Conservation (phyloP, 1,140 invertebrate species). For the Belonocnema kinseyi region DNA sequence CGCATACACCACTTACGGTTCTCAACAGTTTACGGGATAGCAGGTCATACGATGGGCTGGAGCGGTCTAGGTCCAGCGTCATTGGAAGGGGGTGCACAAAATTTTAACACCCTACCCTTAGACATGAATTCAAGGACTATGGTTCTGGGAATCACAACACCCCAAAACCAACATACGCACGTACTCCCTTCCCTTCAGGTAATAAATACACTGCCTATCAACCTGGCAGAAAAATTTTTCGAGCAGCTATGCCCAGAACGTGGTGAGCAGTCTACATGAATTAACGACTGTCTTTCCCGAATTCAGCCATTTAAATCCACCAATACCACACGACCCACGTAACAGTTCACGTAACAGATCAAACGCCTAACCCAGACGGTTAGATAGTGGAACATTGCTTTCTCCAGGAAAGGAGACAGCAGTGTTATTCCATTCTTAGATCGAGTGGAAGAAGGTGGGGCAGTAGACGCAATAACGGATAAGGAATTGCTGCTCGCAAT, state of each 20-base stretch:
- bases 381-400: background rate
- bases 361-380: background rate
- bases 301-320: background rate
- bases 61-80: too few relatives aligned
- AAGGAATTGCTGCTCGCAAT: background rate
- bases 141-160: too few relatives aligned
- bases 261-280: background rate
- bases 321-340: background rate
- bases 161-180: background rate
- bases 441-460: background rate
- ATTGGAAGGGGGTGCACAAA: too few relatives aligned
- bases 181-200: too few relatives aligned
- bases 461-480: background rate
- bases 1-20: too few relatives aligned
- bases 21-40: too few relatives aligned
- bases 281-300: background rate
- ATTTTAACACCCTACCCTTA: too few relatives aligned
- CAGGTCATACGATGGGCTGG: too few relatives aligned
- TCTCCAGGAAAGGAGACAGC: background rate
- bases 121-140: too few relatives aligned
- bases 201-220: too few relatives aligned
- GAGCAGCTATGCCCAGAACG: background rate
- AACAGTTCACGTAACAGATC: background rate
- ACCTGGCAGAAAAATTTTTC: too few relatives aligned
- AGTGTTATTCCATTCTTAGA: background rate